These are phyloP conservation scores for Drosophila sechellia DNA, from an alignment of 1,140 invertebrate genomes.

Conservation along the genomic window DNA sequence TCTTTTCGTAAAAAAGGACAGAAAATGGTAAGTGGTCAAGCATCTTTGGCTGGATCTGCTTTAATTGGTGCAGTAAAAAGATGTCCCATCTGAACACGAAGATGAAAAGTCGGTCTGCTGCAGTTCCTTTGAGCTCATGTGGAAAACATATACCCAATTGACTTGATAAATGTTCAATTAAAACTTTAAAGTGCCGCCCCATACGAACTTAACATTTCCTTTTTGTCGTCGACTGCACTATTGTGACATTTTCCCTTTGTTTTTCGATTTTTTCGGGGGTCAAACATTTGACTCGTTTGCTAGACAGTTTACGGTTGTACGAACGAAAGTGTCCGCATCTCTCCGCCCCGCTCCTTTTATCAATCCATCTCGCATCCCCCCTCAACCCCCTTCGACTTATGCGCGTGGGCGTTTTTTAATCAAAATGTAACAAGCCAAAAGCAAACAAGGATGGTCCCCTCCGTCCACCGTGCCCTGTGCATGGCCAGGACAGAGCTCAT, in stretches of 20 bases:
- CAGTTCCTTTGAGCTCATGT: not conserved
- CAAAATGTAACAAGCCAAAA: constrained; percentile 83
- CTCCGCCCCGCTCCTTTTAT: constrained; percentile 20
- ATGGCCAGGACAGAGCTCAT: constrained; percentile 47
- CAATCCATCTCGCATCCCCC: constrained; percentile 18
- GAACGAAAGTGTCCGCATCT: constrained; percentile 27
- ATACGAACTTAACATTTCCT: constrained; percentile 46
- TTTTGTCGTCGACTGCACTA: constrained; percentile 57
- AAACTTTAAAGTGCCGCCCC: constrained; percentile 41
- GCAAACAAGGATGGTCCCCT: constrained; percentile 67
- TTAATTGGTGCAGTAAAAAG: constrained; percentile 10
- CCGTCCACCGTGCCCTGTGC: not conserved
- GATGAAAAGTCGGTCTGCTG: not conserved
- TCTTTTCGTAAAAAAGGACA: not conserved
- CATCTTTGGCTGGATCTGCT: constrained; percentile 6
- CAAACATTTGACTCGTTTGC: constrained; percentile 63
- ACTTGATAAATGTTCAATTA: constrained; percentile 55
- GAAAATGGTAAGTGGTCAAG: not conserved
- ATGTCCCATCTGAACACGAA: not conserved
- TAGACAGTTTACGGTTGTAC: constrained; percentile 38
- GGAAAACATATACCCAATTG: constrained; percentile 42
- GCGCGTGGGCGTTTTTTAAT: constrained; percentile 82
- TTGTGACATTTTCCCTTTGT: constrained; percentile 67
- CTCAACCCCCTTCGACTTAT: constrained; percentile 50
- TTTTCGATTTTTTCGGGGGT: constrained; percentile 36